Evolutionary conservation across 2,888 invertebrate genomes (phyloP).

Genomic region (Macropis europaea): DNA sequence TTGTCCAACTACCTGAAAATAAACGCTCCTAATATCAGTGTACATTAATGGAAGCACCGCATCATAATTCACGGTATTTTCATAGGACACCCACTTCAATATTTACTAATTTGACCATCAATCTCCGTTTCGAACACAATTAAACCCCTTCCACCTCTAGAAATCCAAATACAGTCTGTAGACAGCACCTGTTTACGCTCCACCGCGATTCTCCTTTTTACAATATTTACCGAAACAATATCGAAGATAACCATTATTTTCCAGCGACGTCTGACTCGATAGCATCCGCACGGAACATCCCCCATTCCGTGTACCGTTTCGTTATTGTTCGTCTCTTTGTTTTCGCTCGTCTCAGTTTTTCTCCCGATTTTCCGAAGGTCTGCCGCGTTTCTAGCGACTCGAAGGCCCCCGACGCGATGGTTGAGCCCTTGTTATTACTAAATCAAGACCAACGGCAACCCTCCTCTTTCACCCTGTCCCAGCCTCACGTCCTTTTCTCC

Average conservation of each 20-base stretch:
- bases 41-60: too few species aligned
- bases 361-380: constrained; percentile 14
- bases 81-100: too few species aligned
- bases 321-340: neutral
- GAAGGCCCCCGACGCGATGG: constrained; percentile 16
- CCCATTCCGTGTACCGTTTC: neutral
- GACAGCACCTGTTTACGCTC: too few species aligned
- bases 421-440: constrained; percentile 61
- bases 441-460: constrained; percentile 63
- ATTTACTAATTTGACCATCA: too few species aligned
- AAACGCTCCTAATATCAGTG: too few species aligned
- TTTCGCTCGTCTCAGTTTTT: neutral
- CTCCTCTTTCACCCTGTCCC: constrained; percentile 23
- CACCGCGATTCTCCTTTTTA: too few species aligned
- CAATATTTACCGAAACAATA: neutral
- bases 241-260: neutral
- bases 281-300: neutral
- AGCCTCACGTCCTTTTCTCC: constrained; percentile 46
- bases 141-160: too few species aligned
- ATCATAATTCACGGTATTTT: too few species aligned
- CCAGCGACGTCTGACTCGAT: neutral
- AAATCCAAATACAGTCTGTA: too few species aligned
- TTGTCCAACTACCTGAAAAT: too few species aligned
- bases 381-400: constrained; percentile 22
- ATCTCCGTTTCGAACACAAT: too few species aligned